Base-by-base conservation (phyloP, 2,888 invertebrate genomes). In the Tethea ocularis region DNA sequence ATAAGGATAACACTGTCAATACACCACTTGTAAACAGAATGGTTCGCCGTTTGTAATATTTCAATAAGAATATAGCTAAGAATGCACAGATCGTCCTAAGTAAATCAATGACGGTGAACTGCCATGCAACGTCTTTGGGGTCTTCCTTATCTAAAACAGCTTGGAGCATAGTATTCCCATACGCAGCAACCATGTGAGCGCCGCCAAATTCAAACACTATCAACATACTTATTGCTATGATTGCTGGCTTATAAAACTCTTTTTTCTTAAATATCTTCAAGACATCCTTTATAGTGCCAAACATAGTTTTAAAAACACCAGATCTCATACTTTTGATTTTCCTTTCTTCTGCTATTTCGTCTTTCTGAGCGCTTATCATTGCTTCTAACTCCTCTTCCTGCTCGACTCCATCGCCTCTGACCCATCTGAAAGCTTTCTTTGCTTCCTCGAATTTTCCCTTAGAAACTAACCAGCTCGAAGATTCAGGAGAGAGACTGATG, bases 21-120 rank as follows among this genome's bases (percentile, higher is more conserved):
- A 81, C 69, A 29, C 92, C 92, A 72, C 92, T 92, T 0, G 83
- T 81, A 57, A 93, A 92, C 22, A 93, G 67, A 60, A 93, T 92
- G 0, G 88, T 88, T 56, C 92, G 78, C 56, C 92, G 71, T 56
- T 83, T 89, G 57, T 82, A 88, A 57, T 83, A 85, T 72, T 92
- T 93, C 0, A 93, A 64, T 64, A 93, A 63, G 61, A 92, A 91
- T 83, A 92, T 91, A 56, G 92, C 94, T 15, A 95, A 64, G 24
- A 95, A 89, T 0, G 96, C 95, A 72, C 95, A 94, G 0, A 95
- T 59, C 1, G 95, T 91, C 55, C 96, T 89, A 0, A 95, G 87
- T n/a, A 94, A 68, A 65, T 96, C 96, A 66, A 96, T 93, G 3
- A 95, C 85, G 20, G 96, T 92, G 57, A 95, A 96, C 62, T 95